phyloP scores from a whole-genome alignment of 2,888 invertebrate species.

The Parnassius apollo region DNA sequence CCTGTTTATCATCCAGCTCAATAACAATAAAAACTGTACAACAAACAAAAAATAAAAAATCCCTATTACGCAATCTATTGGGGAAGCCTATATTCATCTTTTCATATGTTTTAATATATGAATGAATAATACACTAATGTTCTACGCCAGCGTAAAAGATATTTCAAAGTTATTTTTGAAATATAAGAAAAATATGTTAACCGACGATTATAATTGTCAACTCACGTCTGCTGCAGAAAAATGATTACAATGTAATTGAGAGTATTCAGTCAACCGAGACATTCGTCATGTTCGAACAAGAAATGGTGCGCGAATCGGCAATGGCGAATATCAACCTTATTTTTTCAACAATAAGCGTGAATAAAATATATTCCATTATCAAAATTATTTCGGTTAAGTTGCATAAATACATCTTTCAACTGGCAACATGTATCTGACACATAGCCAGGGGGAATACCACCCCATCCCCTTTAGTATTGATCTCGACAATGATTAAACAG shows the following conservation, averaged over 20 bases:
- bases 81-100: too few relatives aligned
- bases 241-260: slow-evolving; percentile 21
- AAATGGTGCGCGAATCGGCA: background rate
- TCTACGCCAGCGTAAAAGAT: too few relatives aligned
- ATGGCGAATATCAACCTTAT: slow-evolving; percentile 6
- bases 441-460: too few relatives aligned
- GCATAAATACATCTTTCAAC: slow-evolving; percentile 17
- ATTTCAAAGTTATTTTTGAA: too few relatives aligned
- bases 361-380: background rate
- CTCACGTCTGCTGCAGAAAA: slow-evolving; percentile 20
- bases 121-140: too few relatives aligned
- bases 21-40: too few relatives aligned
- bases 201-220: slow-evolving; percentile 11
- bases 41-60: too few relatives aligned
- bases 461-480: too few relatives aligned
- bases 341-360: background rate
- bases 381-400: slow-evolving; percentile 13
- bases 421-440: slow-evolving; percentile 14
- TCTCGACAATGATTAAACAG: too few relatives aligned
- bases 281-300: slow-evolving; percentile 2
- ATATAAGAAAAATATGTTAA: background rate
- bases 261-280: slow-evolving; percentile 6
- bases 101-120: too few relatives aligned
- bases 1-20: too few relatives aligned
- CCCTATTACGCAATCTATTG: too few relatives aligned